Base-by-base conservation (phyloP, 2,888 invertebrate genomes). In the Pristionchus arcanus region DNA sequence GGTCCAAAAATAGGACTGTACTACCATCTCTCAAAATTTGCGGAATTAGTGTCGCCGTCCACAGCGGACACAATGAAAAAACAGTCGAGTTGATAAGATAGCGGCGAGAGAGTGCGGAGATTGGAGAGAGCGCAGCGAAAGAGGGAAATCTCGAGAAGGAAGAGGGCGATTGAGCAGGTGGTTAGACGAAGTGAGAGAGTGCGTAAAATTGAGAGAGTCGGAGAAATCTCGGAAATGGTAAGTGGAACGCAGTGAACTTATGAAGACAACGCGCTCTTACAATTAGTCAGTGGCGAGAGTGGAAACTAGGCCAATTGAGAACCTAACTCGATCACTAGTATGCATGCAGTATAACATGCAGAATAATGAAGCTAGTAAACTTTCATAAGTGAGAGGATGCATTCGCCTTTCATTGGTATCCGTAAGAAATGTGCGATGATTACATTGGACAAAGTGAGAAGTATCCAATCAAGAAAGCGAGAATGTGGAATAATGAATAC, bases 21-120 rank as follows among this genome's bases (percentile, higher is more conserved):
- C 37, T 25, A 42, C 21, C 3, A 49, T 19, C n/a, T 19, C n/a
- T n/a, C 7, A 42, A 81, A 49, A 81, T 81, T n/a, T 81, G 5
- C 42, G 42, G 81, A 81, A 53, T 81, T 81, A 81, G 49, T 49
- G 81, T 49, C 49, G 13, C 49, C 53, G 81, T n/a, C 74, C 74
- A 77, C 49, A 11, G 42, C 49, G 3, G 21, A 19, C 49, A 81
- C 42, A 81, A 81, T 28, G 49, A 28, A 34, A 81, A 81, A 53
- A 42, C 42, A 42, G 16, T 77, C 81, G 49, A 53, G 81, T 81
- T 81, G 81, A 81, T 81, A 81, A 81, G 81, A 81, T 81, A 81
- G 49, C 53, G 28, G 15, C 2, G 81, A 81, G 81, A 16, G 49
- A 81, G 15, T 11, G 28, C 13, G n/a, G 49, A 53, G 34, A 53